Evolutionary conservation across 2,888 invertebrate species (phyloP).

Genomic region (Cybosia mesomella): DNA sequence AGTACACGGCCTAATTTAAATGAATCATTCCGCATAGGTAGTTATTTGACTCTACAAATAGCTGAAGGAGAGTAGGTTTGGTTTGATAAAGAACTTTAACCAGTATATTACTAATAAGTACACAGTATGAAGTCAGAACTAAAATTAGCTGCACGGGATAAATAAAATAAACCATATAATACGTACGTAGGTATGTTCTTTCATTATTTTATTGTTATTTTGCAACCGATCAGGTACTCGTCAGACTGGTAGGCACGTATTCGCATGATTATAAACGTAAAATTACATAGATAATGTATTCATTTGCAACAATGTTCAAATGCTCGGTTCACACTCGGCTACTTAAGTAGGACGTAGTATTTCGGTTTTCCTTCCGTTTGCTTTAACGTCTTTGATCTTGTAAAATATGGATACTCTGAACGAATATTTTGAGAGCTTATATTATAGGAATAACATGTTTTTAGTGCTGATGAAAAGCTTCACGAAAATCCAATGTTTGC

Average conservation of each 20-base stretch:
- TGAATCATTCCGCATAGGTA: background rate
- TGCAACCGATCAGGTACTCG: conserved; percentile 41
- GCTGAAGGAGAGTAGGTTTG: background rate
- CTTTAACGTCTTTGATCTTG: conserved; percentile 37
- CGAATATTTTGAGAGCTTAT: conserved; percentile 27
- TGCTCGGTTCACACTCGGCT: conserved; percentile 23
- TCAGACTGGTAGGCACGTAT: conserved; percentile 42
- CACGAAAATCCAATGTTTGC: conserved; percentile 2
- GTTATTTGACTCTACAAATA: background rate
- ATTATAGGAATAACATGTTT: conserved; percentile 20
- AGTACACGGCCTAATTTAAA: background rate
- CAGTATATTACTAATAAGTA: background rate
- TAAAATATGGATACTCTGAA: conserved; percentile 32
- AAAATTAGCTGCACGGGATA: conserved; percentile 19
- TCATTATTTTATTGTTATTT: conserved; percentile 36
- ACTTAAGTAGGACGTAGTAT: conserved; percentile 35
- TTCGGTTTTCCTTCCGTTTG: conserved; percentile 22
- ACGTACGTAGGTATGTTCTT: conserved; percentile 12
- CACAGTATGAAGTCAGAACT: conserved; percentile 10
- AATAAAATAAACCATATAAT: conserved; percentile 26
- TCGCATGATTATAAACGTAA: conserved; percentile 53
- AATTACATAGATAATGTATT: conserved; percentile 47
- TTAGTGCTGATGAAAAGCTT: conserved; percentile 12
- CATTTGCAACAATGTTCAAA: conserved; percentile 49
- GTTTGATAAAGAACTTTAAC: background rate